phyloP scores from a whole-genome alignment of 2,888 invertebrate species.

The Lithophane semibrunnea region DNA sequence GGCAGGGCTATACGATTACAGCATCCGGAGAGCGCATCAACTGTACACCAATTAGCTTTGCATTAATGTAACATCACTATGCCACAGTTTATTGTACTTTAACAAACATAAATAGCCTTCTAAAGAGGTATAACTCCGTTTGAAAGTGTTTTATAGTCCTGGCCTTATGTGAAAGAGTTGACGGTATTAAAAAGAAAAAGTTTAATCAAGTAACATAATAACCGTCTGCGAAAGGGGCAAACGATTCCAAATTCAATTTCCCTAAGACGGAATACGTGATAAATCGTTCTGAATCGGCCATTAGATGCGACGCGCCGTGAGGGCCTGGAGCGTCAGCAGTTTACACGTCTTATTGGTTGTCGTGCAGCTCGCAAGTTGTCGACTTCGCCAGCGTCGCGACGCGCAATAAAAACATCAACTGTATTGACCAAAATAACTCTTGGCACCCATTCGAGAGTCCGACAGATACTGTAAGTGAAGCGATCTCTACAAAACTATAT shows the following conservation, averaged over 20 bases:
- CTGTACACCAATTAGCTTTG: conserved; percentile 58
- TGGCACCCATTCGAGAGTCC: conserved; percentile 86
- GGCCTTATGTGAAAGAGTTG: conserved; percentile 50
- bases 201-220: conserved; percentile 83
- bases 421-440: conserved; percentile 90
- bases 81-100: conserved; percentile 40
- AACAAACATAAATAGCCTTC: conserved; percentile 17
- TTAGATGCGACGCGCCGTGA: conserved; percentile 86
- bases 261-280: conserved; percentile 86
- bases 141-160: conserved; percentile 28
- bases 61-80: conserved; percentile 49
- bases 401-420: conserved; percentile 90
- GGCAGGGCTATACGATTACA: conserved; percentile 75
- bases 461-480: conserved; percentile 85
- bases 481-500: conserved; percentile 74
- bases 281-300: conserved; percentile 87
- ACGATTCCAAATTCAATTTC: conserved; percentile 86
- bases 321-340: conserved; percentile 80
- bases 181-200: conserved; percentile 73
- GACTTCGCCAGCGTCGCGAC: conserved; percentile 82
- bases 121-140: conserved; percentile 17
- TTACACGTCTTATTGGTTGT: conserved; percentile 87
- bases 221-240: conserved; percentile 77
- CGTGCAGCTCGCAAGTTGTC: conserved; percentile 78
- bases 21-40: conserved; percentile 76